These are phyloP conservation scores for Neoseiulus cucumeris DNA, from an alignment of 1,140 invertebrate genomes.

Conservation along the genomic window DNA sequence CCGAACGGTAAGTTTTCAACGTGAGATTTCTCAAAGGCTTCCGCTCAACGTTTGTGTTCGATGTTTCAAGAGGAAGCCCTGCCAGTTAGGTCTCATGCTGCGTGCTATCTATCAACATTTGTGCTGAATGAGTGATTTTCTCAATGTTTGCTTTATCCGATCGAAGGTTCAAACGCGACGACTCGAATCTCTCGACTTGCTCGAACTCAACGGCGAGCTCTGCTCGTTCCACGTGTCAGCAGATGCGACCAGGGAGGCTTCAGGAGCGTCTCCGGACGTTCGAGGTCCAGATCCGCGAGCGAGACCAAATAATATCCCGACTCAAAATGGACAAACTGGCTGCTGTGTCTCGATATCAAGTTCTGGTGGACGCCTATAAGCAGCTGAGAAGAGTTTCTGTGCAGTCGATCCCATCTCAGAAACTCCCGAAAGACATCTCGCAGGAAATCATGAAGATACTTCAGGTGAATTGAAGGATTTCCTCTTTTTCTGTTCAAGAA, in stretches of 20 bases:
- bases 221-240: background rate
- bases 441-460: background rate
- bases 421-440: background rate
- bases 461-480: background rate
- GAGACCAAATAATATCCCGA: background rate
- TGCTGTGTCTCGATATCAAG: background rate
- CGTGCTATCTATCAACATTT: background rate
- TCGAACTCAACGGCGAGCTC: background rate
- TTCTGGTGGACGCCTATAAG: background rate
- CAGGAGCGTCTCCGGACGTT: background rate
- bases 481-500: too few species aligned
- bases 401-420: conserved; percentile 3
- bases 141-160: background rate
- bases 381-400: background rate
- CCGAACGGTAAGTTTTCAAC: background rate
- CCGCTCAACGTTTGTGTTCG: background rate
- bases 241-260: background rate
- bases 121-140: background rate
- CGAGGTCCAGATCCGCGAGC: background rate
- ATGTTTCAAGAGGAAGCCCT: background rate
- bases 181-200: background rate
- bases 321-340: background rate
- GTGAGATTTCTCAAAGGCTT: background rate
- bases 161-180: background rate
- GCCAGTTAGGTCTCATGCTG: background rate